A percentile compares a stretch with the other conserved stretches of the same genome.
Evolutionary conservation across 1,140 invertebrate genomes (phyloP).

Genomic region (Stegodyphus dumicola): DNA sequence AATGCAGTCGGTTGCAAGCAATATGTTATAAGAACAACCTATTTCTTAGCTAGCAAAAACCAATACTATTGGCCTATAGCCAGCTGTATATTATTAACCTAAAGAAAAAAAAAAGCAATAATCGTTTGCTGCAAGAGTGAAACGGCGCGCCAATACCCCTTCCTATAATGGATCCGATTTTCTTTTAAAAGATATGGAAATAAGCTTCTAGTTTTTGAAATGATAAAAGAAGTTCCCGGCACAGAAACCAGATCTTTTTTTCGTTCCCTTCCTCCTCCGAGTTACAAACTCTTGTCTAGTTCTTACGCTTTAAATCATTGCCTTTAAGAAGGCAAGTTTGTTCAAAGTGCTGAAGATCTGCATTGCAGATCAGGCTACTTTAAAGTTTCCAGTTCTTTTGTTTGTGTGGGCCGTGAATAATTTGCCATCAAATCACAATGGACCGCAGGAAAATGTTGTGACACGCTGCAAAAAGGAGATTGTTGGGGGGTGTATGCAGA

Average conservation of each 20-base stretch:
- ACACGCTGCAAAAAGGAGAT: no score
- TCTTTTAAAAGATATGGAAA: slow-evolving; percentile 16
- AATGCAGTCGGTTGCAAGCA: no score
- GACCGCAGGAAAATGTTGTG: no score
- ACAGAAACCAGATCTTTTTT: slow-evolving; percentile 8
- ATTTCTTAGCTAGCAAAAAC: no score
- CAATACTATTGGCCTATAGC: no score
- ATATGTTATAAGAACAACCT: no score
- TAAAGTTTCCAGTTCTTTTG: slow-evolving; percentile 14
- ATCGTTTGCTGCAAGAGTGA: no score
- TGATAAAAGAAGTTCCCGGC: background rate
- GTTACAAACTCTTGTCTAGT: background rate
- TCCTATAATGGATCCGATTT: background rate
- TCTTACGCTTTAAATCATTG: slow-evolving; percentile 27
- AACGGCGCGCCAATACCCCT: no score
- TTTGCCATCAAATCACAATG: slow-evolving; percentile 48
- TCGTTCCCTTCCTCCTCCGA: background rate
- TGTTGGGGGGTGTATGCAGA: no score
- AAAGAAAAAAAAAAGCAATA: no score
- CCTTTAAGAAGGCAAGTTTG: slow-evolving; percentile 3
- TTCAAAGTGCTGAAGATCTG: slow-evolving; percentile 18
- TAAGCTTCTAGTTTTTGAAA: background rate
- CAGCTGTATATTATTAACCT: no score
- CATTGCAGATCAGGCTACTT: slow-evolving; percentile 41
- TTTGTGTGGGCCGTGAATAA: slow-evolving; percentile 37